These are phyloP conservation scores for Eupsilia transversa DNA, from an alignment of 2,888 invertebrate genomes.

Conservation along the genomic window DNA sequence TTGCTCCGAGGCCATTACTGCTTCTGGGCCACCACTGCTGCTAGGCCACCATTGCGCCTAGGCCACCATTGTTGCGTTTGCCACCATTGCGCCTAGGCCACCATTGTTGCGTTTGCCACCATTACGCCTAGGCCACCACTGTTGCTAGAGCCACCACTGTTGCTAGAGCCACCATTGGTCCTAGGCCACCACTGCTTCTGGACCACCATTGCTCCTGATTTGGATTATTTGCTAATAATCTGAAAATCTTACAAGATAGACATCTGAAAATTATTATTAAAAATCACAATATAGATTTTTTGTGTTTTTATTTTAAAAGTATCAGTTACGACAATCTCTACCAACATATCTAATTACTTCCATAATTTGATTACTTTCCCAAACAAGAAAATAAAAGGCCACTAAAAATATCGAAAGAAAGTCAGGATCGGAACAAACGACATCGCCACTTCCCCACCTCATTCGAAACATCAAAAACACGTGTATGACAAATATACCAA, in stretches of 20 bases:
- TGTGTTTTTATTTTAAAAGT: neutral
- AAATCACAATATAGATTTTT: neutral
- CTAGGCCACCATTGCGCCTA: no score
- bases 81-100: neutral
- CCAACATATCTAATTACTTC: neutral
- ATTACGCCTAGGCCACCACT: no score
- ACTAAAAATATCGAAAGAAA: slow-evolving; percentile 32
- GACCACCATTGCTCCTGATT: neutral
- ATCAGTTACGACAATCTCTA: neutral
- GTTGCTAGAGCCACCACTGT: no score
- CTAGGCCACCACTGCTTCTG: no score
- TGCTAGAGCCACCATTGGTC: no score
- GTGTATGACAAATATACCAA: slow-evolving; percentile 54
- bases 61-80: no score
- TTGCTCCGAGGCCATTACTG: no score
- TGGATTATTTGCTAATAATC: neutral
- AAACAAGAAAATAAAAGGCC: slow-evolving; percentile 9
- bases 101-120: no score
- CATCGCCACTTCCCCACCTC: slow-evolving; percentile 12
- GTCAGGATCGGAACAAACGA: slow-evolving; percentile 24
- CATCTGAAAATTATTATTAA: neutral
- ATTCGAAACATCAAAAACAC: slow-evolving; percentile 51
- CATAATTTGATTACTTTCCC: neutral
- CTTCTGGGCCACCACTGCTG: no score
- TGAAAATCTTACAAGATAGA: neutral